Percentiles rank a stretch among this genome's conserved stretches.
Conservation (phyloP, 2,113 vertebrate species). For the Rhadina sibilatrix region DNA sequence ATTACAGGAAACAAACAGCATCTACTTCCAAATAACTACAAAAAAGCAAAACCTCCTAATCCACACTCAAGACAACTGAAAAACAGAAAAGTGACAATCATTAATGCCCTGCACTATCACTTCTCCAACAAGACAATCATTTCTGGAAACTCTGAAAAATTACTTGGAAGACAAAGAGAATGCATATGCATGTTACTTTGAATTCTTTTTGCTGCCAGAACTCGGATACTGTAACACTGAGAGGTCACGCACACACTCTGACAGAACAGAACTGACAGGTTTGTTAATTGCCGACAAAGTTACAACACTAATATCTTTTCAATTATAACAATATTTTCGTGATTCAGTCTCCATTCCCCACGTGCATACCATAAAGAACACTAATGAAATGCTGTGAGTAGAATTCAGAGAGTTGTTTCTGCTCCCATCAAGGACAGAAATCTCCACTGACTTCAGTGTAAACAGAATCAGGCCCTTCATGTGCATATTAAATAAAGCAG, state of each 20-base stretch:
- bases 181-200: neutral
- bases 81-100: neutral
- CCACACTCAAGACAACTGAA: neutral
- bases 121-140: neutral
- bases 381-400: neutral
- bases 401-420: conserved; percentile 12
- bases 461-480: conserved; percentile 31
- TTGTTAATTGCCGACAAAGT: neutral
- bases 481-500: conserved; percentile 16
- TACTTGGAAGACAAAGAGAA: neutral
- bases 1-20: neutral
- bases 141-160: neutral
- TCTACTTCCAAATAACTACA: neutral
- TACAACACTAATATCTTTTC: neutral
- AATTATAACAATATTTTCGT: neutral
- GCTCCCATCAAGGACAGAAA: conserved; percentile 25
- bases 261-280: neutral
- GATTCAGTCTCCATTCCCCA: neutral
- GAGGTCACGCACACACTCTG: neutral
- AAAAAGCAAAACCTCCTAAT: neutral
- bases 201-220: neutral
- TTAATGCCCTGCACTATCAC: neutral
- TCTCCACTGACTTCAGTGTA: neutral
- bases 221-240: accelerated
- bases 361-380: neutral